These are phyloP conservation scores for Sciaenops ocellatus DNA, from an alignment of 2,797 vertebrate species.

Conservation along the genomic window DNA sequence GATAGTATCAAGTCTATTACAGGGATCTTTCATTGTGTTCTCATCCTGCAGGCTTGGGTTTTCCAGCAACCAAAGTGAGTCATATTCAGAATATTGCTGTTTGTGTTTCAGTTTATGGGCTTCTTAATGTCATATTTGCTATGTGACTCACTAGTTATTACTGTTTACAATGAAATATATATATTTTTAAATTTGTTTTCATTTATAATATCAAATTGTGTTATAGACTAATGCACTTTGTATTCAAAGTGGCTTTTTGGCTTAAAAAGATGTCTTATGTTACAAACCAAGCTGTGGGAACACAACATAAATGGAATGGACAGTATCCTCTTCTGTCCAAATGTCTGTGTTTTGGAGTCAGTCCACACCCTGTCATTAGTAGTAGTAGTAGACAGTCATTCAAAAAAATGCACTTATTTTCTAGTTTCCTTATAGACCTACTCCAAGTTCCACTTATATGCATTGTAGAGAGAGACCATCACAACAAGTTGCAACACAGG, in stretches of 20 bases:
- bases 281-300: neutral
- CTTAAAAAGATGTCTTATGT: neutral
- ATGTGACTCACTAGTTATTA: neutral
- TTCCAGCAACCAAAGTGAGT: slow-evolving; percentile 16
- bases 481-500: no score
- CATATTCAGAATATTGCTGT: slow-evolving; percentile 9
- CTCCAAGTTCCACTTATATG: no score
- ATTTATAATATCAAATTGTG: neutral
- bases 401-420: no score
- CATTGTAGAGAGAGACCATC: no score
- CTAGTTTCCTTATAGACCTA: no score
- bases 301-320: no score
- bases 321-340: no score
- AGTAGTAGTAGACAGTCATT: no score
- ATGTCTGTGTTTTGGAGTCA: no score
- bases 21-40: neutral
- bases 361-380: no score
- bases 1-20: neutral
- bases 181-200: no score
- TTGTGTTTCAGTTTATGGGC: neutral
- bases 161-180: neutral
- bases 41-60: neutral
- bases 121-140: neutral
- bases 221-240: neutral
- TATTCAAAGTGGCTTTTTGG: neutral